Base-by-base conservation (phyloP, 2,888 invertebrate genomes). In the Cheilosia variabilis region DNA sequence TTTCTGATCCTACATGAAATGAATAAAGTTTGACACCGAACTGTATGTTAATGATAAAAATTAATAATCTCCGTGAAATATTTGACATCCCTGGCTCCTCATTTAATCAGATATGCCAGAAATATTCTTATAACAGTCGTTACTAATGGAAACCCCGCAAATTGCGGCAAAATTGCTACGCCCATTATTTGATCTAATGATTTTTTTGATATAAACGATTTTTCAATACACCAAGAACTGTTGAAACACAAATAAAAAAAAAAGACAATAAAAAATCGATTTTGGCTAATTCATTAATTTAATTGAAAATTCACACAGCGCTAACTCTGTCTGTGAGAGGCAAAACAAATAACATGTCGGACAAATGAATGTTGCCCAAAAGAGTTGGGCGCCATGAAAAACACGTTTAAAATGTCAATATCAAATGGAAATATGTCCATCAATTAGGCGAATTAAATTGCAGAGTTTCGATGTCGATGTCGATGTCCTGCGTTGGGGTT, bases 381-480 rank as follows among this genome's bases (percentile, higher is more conserved):
- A 17, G 6, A 22, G 19, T n/a, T 22, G 13, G 22, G 2, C 22
- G 5, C 4, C 22, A 19, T 9, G 22, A 41, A 60, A 60, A 27
- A 45, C 22, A 43, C 15, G 7, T 15, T 24, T 3, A 27, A 43
- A 24, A 5, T 60, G 60, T 60, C 43, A 60, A 60, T 45, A 60
- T 19, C 9, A 15, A 27, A 43, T 43, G 6, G 43, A 60, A 45
- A 43, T 43, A 19, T 45, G 22, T 45, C 60, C 41, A 45, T 43
- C 41, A 60, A 60, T 43, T 60, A 60, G 43, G 43, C 24, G 6
- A 60, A 60, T 60, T 60, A 45, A 43, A 43, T 60, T 60, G 45
- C 22, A 58, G 22, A n/a, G 43, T 43, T 60, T 60, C 17, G 17
- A 34, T 52, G 52, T 52, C 24, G 17, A 19, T 52, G 52, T 52